Evolutionary conservation across 2,113 vertebrate species (phyloP).

Genomic region (Salvator merianae): DNA sequence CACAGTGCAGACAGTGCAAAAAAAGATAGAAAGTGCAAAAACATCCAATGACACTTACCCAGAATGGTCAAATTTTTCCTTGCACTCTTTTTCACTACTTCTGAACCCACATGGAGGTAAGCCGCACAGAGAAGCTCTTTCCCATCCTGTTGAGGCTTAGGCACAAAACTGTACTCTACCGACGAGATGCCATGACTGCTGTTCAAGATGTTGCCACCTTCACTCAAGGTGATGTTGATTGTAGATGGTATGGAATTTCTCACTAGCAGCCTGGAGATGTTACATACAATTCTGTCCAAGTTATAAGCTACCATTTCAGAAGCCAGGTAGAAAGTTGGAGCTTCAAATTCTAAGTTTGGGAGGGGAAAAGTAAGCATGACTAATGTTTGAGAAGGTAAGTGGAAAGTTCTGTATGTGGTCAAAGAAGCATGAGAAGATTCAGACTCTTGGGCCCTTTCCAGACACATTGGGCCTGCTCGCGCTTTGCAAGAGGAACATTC

Average conservation of each 20-base stretch:
- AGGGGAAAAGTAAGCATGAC: not conserved
- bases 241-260: rapidly evolving
- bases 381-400: not conserved
- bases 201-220: not conserved
- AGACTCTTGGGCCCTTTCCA: not conserved
- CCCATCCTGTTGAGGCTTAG: not conserved
- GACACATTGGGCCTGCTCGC: no score
- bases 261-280: not conserved
- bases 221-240: not conserved
- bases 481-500: no score
- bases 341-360: not conserved
- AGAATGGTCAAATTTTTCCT: not conserved
- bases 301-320: not conserved
- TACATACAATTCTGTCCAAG: not conserved
- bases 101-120: not conserved
- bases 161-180: not conserved
- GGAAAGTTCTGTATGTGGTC: not conserved
- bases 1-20: no score
- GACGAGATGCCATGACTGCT: rapidly evolving
- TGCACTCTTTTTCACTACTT: not conserved
- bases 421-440: no score
- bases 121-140: conserved; percentile 4
- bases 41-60: conserved; percentile 15
- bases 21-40: no score
- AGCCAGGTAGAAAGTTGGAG: not conserved